Percentiles rank a stretch among this genome's conserved stretches.
phyloP scores from a whole-genome alignment of 92 coral and sea anemone species.

The Zoanthus sansibaricus region DNA sequence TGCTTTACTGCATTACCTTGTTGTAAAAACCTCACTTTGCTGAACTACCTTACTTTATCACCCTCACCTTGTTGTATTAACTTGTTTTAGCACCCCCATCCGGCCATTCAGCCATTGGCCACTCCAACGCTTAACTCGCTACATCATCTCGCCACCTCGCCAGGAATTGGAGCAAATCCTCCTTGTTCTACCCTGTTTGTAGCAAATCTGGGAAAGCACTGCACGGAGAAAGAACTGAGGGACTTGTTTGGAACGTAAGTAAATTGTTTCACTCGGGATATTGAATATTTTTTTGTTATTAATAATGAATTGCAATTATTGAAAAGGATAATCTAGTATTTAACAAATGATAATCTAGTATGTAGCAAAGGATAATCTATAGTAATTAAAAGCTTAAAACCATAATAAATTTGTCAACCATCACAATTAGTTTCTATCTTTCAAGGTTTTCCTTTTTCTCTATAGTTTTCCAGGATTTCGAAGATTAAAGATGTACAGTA shows the following conservation, averaged over 20 bases:
- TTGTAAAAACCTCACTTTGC: background rate
- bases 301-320: too few relatives aligned
- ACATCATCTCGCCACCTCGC: slow-evolving; percentile 68
- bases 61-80: background rate
- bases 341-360: too few relatives aligned
- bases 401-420: too few relatives aligned
- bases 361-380: too few relatives aligned
- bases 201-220: slow-evolving; percentile 92
- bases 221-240: slow-evolving; percentile 85
- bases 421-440: too few relatives aligned
- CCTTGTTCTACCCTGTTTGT: slow-evolving; percentile 92
- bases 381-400: too few relatives aligned
- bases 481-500: slow-evolving; percentile 73
- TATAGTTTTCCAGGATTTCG: slow-evolving; percentile 85
- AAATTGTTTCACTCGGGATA: too few relatives aligned
- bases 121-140: slow-evolving; percentile 40
- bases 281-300: background rate
- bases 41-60: background rate
- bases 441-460: background rate
- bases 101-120: slow-evolving; percentile 45
- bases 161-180: slow-evolving; percentile 68
- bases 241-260: slow-evolving; percentile 83
- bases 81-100: slow-evolving; percentile 8
- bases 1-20: background rate
- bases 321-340: too few relatives aligned